phyloP scores from a whole-genome alignment of 2,113 vertebrate genomes.

The Todiramphus chloris region DNA sequence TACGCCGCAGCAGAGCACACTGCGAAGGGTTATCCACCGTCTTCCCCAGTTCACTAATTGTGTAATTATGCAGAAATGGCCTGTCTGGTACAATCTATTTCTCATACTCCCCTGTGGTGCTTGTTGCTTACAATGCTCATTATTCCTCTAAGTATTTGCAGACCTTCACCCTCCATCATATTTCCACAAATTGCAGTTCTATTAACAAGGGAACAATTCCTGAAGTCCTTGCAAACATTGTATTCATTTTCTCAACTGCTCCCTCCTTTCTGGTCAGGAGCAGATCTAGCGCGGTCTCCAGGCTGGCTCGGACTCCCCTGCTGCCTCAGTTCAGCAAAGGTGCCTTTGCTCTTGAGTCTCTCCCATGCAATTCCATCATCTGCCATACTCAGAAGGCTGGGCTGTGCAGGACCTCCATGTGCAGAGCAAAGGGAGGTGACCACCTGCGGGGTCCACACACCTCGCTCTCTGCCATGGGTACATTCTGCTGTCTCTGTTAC shows the following conservation, averaged over 20 bases:
- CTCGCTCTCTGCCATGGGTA: background rate
- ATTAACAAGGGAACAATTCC: conserved; percentile 64
- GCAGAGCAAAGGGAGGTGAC: rapidly evolving
- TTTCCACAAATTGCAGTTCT: conserved; percentile 65
- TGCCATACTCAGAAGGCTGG: background rate
- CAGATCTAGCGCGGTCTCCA: background rate
- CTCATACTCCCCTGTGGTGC: conserved; percentile 64
- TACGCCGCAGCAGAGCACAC: background rate
- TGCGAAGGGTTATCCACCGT: conserved; percentile 41
- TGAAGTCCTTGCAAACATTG: conserved; percentile 55
- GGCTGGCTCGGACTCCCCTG: background rate
- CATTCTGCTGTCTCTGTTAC: background rate
- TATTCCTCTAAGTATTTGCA: conserved; percentile 68
- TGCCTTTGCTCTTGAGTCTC: background rate
- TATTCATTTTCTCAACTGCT: conserved; percentile 55
- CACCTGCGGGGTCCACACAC: background rate
- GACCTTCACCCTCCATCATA: conserved; percentile 64
- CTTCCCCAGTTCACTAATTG: conserved; percentile 61
- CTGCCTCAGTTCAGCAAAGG: background rate
- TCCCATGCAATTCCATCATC: background rate
- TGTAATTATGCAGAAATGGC: conserved; percentile 67
- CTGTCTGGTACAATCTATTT: conserved; percentile 66
- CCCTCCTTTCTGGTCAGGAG: conserved; percentile 31
- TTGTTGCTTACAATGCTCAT: conserved; percentile 69
- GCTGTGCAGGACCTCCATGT: background rate